Evolutionary conservation across 2,888 invertebrate species (phyloP), one percentile per base, ranked within the genome.

Genomic region (Phortica magna): DNA sequence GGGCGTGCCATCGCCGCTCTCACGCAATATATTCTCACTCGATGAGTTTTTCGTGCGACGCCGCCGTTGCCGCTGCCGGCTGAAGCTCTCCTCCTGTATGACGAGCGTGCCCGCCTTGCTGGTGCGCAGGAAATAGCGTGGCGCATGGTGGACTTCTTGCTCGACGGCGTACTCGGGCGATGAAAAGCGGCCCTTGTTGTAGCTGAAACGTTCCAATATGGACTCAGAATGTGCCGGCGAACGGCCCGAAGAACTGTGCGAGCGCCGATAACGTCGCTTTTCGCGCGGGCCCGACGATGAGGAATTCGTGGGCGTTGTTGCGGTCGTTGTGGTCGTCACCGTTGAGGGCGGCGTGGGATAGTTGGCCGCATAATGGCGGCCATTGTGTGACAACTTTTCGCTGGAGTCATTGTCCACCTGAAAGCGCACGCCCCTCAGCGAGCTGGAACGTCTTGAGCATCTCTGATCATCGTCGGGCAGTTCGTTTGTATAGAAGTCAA

Each of bases 21-120:
- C 81, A 61, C 76, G 75, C 14, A 80, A 77, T 19, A 88, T 67
- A 68, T 87, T 89, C 74, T 90, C 90, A 14, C 80, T 83, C 53
- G 89, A 89, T 0, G 88, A 89, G 39, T 84, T 81, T 14, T 83
- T 82, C 7, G 81, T 87, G 17, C 92, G 86, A 7, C 92, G 90
- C 9, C 90, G 83, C 61, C 88, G 82, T 70, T 89, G 84, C 19
- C 90, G 90, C 77, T 86, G 85, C 0, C 84, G 83, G 59, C 79
- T 84, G 65, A 92, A 92, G 87, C 91, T 92, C 75, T 93, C 93
- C 76, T 93, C 93, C 74, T 92, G 91, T 74, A 94, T 92, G 76
- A 94, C 90, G 80, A 94, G 87, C 53, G 93, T 93, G 42, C 94
- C 94, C 14, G 93, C 93, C 78, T 92, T 92, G 83, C 93, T 92